Base-by-base conservation (phyloP, 1,140 invertebrate genomes). In the Drosophila bipectinata region DNA sequence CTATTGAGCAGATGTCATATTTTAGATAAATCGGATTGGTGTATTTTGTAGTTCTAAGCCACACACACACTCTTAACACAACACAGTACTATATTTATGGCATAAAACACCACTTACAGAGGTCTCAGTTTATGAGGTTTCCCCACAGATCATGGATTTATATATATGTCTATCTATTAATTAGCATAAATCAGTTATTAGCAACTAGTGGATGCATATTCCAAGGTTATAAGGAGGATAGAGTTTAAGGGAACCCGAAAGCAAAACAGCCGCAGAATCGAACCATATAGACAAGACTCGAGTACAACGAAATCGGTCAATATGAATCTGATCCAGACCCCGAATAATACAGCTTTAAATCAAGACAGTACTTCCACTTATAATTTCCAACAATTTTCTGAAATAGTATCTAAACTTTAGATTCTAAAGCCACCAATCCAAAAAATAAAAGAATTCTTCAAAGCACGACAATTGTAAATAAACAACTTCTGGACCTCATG, bases 111-210 rank as follows among this genome's bases (percentile, higher is more conserved):
- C 49, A 55, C 18, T 45, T 60, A 34, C 53, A 66, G 74, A 74
- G 77, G 69, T 87, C 82, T 87, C 82, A 87, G 82, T 87, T 85
- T 84, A 87, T 85, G 82, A 85, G 82, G 82, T 85, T 85, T 85
- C 82, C 59, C 69, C 34, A 39, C 30, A 74, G 72, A 79, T 78
- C 69, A 78, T 74, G 61, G 72, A 76, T 77, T 61, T 76, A 68
- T 61, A 67, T 61, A 67, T 61, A 75, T 74, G 51, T 51, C 73
- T 83, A 63, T 83, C 56, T 74, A 62, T 76, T 66, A 44, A 57
- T 15, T 68, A 69, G 52, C 21, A 4, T 69, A 69, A 69, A 49
- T 57, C 52, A 55, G 51, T 71, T 71, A 71, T 71, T 71, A 71
- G 41, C 41, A 44, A 48, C 15, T 73, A 73, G 51, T 12, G 49